Conservation (phyloP, 2,888 invertebrate species). For the Argyra leucocephala region DNA sequence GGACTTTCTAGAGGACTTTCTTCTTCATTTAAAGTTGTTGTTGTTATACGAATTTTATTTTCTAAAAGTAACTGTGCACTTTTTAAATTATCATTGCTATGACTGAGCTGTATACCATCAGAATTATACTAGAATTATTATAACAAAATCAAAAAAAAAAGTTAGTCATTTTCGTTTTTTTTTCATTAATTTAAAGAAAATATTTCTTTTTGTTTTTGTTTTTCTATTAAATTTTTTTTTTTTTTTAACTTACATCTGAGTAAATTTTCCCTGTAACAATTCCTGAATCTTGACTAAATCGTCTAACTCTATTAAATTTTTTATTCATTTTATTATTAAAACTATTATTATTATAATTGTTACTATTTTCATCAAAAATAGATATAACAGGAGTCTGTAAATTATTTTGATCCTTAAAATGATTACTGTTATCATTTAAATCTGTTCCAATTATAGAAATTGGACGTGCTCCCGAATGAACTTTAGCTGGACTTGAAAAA, state of each 20-base stretch:
- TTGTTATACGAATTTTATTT: constrained; percentile 10
- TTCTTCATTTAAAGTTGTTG: constrained; percentile 22
- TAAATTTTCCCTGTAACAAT: constrained; percentile 36
- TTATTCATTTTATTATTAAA: constrained; percentile 2
- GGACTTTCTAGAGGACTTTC: constrained; percentile 23
- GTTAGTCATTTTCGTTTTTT: no score
- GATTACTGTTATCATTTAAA: neutral
- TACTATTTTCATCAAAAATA: constrained; percentile 29
- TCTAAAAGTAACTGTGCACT: neutral
- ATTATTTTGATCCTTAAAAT: constrained; percentile 27
- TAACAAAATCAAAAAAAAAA: neutral
- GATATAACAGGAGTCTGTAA: constrained; percentile 41
- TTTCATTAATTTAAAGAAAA: constrained; percentile 12
- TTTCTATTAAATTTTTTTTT: constrained; percentile 24
- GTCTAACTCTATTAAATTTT: constrained; percentile 26
- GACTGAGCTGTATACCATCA: neutral
- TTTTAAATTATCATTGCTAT: neutral
- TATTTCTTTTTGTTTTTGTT: neutral
- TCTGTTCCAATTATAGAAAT: neutral
- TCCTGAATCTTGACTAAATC: constrained; percentile 41
- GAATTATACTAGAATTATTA: constrained; percentile 7
- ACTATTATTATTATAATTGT: constrained; percentile 24
- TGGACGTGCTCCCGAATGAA: constrained; percentile 9
- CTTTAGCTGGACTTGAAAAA: constrained; percentile 19
- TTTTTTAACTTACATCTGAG: constrained; percentile 27